A percentile compares a stretch with the other conserved stretches of the same genome.
phyloP scores from a whole-genome alignment of 2,113 vertebrate genomes.

The Pseudorasbora parva region DNA sequence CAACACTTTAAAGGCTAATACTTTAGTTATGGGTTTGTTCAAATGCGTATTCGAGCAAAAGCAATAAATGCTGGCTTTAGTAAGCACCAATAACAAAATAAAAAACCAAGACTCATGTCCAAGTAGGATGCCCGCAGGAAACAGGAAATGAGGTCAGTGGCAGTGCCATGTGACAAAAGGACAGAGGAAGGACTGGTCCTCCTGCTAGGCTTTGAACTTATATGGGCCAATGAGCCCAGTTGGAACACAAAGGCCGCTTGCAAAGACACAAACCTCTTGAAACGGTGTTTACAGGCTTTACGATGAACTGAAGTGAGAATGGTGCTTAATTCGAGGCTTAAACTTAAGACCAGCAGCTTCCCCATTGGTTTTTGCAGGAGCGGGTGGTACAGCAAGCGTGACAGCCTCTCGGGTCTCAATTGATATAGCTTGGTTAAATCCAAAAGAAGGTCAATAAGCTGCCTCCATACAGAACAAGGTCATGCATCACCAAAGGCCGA shows the following conservation, averaged over 20 bases:
- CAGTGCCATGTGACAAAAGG: constrained; percentile 4
- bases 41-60: neutral
- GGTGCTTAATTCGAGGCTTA: neutral
- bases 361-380: neutral
- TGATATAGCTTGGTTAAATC: constrained; percentile 11
- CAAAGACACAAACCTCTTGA: neutral
- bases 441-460: constrained; percentile 25
- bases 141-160: constrained; percentile 27
- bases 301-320: neutral
- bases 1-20: neutral
- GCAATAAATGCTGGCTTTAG: neutral
- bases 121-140: constrained; percentile 11
- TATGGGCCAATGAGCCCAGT: constrained; percentile 44
- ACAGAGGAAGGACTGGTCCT: constrained; percentile 21
- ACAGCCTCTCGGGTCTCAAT: neutral
- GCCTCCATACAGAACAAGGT: constrained; percentile 11
- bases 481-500: constrained; percentile 32
- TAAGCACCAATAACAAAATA: neutral
- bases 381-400: neutral
- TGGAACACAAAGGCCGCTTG: constrained; percentile 3
- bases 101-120: constrained; percentile 10
- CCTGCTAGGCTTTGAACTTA: neutral
- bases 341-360: neutral
- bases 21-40: neutral
- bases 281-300: neutral